These are phyloP conservation scores for Chrysaora quinquecirrha DNA, from an alignment of 30 jellyfish, hydroid and myxozoan genomes.

Conservation along the genomic window DNA sequence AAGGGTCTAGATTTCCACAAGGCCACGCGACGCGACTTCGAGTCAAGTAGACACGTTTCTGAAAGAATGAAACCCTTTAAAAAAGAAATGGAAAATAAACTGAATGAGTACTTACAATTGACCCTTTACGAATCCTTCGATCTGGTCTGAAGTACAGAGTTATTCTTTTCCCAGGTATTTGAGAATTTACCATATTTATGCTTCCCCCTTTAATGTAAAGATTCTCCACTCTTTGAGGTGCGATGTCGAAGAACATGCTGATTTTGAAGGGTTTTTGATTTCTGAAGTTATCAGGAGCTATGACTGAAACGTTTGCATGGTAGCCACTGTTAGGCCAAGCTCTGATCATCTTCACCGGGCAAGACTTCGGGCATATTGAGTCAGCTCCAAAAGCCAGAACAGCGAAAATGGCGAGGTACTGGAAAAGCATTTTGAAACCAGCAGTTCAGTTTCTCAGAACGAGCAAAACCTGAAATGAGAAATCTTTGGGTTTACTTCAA, in stretches of 20 bases:
- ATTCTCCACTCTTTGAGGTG: conserved; percentile 7
- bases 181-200: not conserved
- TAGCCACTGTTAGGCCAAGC: conserved; percentile 26
- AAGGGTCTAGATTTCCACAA: no score
- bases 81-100: no score
- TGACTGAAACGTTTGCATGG: conserved; percentile 8
- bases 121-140: not conserved
- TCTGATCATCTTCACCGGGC: not conserved
- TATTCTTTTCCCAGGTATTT: not conserved
- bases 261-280: not conserved
- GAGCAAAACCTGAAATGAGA: no score
- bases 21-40: no score
- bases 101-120: not conserved
- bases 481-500: no score
- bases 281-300: conserved; percentile 1
- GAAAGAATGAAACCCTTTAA: no score
- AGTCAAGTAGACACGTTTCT: no score
- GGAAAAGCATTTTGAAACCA: not conserved
- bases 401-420: not conserved
- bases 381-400: not conserved
- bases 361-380: conserved; percentile 4
- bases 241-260: not conserved
- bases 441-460: no score
- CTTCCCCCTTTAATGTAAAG: conserved; percentile 14
- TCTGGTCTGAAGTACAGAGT: not conserved